Conservation (phyloP, 2,888 invertebrate genomes). For the Phengaris alcon region DNA sequence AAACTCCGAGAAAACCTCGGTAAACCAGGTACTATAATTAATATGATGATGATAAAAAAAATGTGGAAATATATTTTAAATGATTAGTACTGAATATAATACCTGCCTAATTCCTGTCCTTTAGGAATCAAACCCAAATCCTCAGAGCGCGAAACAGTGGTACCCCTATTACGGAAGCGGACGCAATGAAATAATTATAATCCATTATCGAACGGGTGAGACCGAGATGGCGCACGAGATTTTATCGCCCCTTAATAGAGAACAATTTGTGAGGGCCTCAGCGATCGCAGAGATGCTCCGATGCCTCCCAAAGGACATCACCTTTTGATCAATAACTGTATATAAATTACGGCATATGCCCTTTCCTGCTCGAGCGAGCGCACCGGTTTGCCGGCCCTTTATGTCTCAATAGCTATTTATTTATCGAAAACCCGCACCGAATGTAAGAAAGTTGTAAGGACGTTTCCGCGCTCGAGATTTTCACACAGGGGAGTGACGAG, state of each 20-base stretch:
- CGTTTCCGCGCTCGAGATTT: conserved; percentile 27
- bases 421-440: conserved; percentile 46
- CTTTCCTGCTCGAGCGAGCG: conserved; percentile 69
- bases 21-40: no score
- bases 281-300: conserved; percentile 61
- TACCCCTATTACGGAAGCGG: conserved; percentile 21
- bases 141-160: conserved; percentile 14
- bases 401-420: conserved; percentile 50
- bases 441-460: conserved; percentile 42
- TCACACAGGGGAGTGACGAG: neutral
- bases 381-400: conserved; percentile 63
- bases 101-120: conserved; percentile 2
- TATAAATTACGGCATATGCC: conserved; percentile 78
- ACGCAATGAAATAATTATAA: conserved; percentile 40
- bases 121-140: conserved; percentile 13
- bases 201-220: conserved; percentile 53
- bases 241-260: conserved; percentile 70
- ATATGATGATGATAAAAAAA: neutral
- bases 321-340: conserved; percentile 80
- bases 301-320: conserved; percentile 72
- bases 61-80: neutral
- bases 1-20: no score
- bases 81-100: neutral
- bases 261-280: conserved; percentile 65
- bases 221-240: conserved; percentile 57